A percentile compares a stretch with the other conserved stretches of the same genome.
Conservation (phyloP, 2,797 vertebrate genomes). For the Leptoclinus maculatus region DNA sequence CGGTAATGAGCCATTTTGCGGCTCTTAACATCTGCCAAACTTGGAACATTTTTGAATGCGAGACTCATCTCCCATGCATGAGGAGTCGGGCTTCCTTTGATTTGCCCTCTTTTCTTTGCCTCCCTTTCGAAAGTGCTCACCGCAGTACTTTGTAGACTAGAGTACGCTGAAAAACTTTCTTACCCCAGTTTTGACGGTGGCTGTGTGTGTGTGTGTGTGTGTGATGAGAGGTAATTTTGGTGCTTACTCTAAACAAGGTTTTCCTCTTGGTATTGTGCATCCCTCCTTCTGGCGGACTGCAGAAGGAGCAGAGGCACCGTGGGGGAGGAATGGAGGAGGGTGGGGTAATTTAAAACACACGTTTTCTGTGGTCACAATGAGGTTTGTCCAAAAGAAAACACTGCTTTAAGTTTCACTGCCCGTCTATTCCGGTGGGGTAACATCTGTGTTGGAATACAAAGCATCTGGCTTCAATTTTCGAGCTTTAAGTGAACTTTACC, state of each 20-base stretch:
- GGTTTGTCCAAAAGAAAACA: conserved; percentile 70
- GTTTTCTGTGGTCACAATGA: conserved; percentile 60
- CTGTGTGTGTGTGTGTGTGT: conserved; percentile 3
- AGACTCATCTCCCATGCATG: conserved; percentile 77
- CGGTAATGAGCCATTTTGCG: conserved; percentile 79
- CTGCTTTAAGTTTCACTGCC: conserved; percentile 66
- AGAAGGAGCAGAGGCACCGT: conserved; percentile 26
- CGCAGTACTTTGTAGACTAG: conserved; percentile 58
- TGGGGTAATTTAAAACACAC: conserved; percentile 69
- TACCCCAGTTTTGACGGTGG: conserved; percentile 56
- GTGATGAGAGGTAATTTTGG: conserved; percentile 70
- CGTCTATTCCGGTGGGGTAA: conserved; percentile 36
- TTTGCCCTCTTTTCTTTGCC: conserved; percentile 71
- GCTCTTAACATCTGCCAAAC: conserved; percentile 80
- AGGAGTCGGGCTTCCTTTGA: conserved; percentile 76
- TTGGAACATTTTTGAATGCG: conserved; percentile 73
- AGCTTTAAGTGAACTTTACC: conserved; percentile 61
- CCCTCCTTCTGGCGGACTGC: conserved; percentile 15
- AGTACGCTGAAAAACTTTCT: conserved; percentile 62
- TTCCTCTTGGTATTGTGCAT: conserved; percentile 44
- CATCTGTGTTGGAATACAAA: conserved; percentile 61
- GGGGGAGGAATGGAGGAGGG: conserved; percentile 14
- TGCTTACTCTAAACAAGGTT: conserved; percentile 59
- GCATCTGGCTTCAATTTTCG: conserved; percentile 68
- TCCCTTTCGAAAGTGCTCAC: conserved; percentile 53